phyloP scores from a whole-genome alignment of 2,113 vertebrate genomes.

The Amia ocellicauda region DNA sequence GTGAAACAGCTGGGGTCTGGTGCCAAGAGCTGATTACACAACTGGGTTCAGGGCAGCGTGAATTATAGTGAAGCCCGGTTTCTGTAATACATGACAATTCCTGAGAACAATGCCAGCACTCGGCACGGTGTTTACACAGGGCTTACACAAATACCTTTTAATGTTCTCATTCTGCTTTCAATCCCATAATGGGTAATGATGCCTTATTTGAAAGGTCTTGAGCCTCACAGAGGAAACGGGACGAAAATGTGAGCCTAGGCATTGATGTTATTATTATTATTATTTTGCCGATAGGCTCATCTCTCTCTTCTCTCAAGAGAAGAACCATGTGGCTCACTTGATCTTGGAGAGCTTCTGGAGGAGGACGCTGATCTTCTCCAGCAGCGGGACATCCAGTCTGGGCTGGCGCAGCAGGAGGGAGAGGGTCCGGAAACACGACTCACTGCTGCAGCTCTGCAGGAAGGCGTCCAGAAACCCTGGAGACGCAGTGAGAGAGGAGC shows the following conservation, averaged over 20 bases:
- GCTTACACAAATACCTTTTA: not conserved
- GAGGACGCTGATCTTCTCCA: conserved; percentile 83
- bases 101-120: conserved; percentile 10
- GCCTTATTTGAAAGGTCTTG: too few species aligned
- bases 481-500: conserved; percentile 18
- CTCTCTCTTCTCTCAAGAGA: too few species aligned
- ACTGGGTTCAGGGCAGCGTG: not conserved
- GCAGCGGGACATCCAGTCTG: conserved; percentile 62
- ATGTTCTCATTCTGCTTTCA: conserved; percentile 1
- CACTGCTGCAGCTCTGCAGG: conserved; percentile 76
- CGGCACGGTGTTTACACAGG: conserved; percentile 14
- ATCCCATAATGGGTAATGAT: conserved; percentile 8
- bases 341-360: conserved; percentile 88
- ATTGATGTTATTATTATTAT: too few species aligned
- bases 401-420: conserved; percentile 71
- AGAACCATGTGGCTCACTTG: conserved; percentile 79
- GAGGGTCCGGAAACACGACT: conserved; percentile 74
- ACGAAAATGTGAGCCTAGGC: too few species aligned
- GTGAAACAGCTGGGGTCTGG: not conserved
- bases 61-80: not conserved
- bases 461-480: conserved; percentile 66
- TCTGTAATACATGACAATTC: conserved; percentile 11
- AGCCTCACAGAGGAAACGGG: too few species aligned
- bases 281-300: too few species aligned
- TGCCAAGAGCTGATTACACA: conserved; percentile 9